These are phyloP conservation scores for Psephotus haematonotus DNA, from an alignment of 2,113 vertebrate species.

Conservation along the genomic window DNA sequence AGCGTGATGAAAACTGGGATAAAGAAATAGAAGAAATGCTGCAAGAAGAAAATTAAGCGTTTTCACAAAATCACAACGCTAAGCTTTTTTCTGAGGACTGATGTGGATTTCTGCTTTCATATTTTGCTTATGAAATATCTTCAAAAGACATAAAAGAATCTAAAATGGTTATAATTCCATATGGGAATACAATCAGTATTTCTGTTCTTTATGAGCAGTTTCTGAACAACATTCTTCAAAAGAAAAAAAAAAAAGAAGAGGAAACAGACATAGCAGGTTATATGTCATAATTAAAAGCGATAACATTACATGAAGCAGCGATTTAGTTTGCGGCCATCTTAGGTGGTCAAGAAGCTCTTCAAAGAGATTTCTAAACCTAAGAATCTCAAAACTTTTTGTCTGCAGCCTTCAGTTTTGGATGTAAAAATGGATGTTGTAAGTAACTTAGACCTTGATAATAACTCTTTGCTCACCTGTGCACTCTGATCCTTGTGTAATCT, in stretches of 20 bases:
- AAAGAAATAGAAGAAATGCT: slow-evolving; percentile 96
- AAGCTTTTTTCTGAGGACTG: slow-evolving; percentile 28
- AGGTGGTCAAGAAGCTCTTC: background rate
- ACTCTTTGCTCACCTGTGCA: slow-evolving; percentile 21
- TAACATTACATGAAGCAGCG: slow-evolving; percentile 2
- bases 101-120: slow-evolving; percentile 49
- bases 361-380: slow-evolving; percentile 17
- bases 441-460: slow-evolving; percentile 30
- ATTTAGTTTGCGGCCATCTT: slow-evolving; percentile 9
- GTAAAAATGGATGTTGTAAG: slow-evolving; percentile 30
- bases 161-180: slow-evolving; percentile 27
- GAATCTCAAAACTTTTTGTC: background rate
- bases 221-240: slow-evolving; percentile 53
- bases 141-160: slow-evolving; percentile 37
- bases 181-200: slow-evolving; percentile 29
- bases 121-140: slow-evolving; percentile 25
- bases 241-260: background rate
- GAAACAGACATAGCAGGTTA: slow-evolving; percentile 2
- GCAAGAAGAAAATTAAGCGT: slow-evolving; percentile 81
- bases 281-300: slow-evolving; percentile 16
- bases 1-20: slow-evolving; percentile 92
- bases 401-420: slow-evolving; percentile 31
- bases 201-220: slow-evolving; percentile 63
- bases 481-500: slow-evolving; percentile 48
- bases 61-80: slow-evolving; percentile 6